Evolutionary conservation across 2,113 vertebrate species (phyloP).

Genomic region (Chaetura pelagica): DNA sequence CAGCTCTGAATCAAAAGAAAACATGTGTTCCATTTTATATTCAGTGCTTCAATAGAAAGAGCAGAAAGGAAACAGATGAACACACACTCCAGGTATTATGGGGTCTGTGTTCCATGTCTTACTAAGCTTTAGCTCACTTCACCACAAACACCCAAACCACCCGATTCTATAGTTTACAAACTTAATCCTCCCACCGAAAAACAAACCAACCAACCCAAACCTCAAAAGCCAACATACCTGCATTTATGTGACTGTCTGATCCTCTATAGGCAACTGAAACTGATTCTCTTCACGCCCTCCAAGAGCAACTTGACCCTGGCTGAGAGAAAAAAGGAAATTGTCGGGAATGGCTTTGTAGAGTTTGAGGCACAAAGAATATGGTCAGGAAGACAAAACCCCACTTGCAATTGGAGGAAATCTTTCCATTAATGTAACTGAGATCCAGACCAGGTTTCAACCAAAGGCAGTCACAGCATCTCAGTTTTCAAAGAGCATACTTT

Average conservation of each 20-base stretch:
- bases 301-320: neutral
- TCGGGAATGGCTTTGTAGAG: neutral
- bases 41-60: neutral
- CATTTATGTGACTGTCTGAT: slow-evolving; percentile 79
- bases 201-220: neutral
- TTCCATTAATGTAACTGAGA: fast-evolving
- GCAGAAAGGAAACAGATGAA: neutral
- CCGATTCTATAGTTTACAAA: neutral
- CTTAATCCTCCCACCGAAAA: neutral
- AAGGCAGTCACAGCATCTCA: neutral
- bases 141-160: neutral
- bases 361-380: neutral
- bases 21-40: neutral
- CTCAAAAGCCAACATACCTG: slow-evolving; percentile 66
- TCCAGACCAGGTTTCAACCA: neutral
- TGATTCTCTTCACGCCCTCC: slow-evolving; percentile 35
- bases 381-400: neutral
- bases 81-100: neutral
- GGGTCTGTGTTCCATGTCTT: neutral
- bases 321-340: neutral
- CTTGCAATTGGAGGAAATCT: neutral
- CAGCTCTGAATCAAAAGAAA: neutral
- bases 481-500: neutral
- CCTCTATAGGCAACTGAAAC: slow-evolving; percentile 7
- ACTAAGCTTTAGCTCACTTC: neutral